Conservation (phyloP, 1,140 invertebrate genomes). For the Linepithema humile region DNA sequence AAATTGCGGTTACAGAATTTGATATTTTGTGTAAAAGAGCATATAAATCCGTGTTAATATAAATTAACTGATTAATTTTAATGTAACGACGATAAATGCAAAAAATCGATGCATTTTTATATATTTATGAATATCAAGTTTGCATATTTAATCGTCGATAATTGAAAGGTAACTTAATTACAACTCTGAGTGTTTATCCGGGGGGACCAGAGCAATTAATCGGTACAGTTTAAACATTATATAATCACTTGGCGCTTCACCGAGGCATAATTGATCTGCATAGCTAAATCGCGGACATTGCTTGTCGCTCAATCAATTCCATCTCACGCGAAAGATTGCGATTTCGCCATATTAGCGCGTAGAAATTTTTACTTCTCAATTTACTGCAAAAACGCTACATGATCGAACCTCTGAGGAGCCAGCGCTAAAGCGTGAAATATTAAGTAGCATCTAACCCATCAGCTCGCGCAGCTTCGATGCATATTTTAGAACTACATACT, state of each 20-base stretch:
- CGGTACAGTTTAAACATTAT: neutral
- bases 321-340: neutral
- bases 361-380: too few species aligned
- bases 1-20: neutral
- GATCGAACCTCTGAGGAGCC: neutral
- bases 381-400: neutral
- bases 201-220: neutral
- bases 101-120: neutral
- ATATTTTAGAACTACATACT: neutral
- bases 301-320: neutral
- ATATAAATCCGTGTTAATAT: neutral
- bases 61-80: slow-evolving; percentile 9
- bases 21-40: neutral
- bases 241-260: slow-evolving; percentile 15
- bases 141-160: slow-evolving; percentile 9
- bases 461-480: neutral
- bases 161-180: slow-evolving; percentile 39
- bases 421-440: neutral
- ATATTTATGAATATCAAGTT: slow-evolving; percentile 11
- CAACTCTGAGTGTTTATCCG: neutral
- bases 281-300: neutral
- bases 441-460: neutral
- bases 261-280: neutral
- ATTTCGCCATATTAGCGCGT: neutral
- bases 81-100: neutral